Evolutionary conservation across 2,888 invertebrate species (phyloP).

Genomic region (Poecilus cupreus): DNA sequence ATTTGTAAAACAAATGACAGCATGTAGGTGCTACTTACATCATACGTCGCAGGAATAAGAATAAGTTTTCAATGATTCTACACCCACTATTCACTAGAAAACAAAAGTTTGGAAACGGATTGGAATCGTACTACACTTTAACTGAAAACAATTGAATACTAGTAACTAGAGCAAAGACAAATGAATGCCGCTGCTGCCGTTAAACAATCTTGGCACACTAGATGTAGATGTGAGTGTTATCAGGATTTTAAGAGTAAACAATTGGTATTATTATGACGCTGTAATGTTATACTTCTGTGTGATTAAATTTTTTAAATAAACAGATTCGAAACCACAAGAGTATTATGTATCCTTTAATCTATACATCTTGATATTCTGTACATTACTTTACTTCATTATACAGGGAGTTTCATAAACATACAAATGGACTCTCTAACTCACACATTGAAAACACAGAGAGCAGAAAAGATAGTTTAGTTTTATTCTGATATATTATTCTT

Average conservation of each 20-base stretch:
- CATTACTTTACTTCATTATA: too few species aligned
- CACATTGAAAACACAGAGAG: too few species aligned
- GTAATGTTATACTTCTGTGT: not conserved
- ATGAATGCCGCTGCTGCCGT: not conserved
- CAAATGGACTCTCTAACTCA: too few species aligned
- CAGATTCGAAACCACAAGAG: not conserved
- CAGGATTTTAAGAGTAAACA: not conserved
- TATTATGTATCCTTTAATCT: not conserved
- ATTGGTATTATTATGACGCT: constrained; percentile 17
- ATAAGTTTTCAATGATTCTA: not conserved
- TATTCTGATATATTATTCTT: too few species aligned
- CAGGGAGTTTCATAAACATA: too few species aligned
- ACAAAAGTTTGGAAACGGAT: not conserved
- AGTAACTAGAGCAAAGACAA: not conserved
- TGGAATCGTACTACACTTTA: not conserved
- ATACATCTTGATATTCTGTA: too few species aligned
- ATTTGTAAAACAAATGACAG: constrained; percentile 6
- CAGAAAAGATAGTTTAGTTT: too few species aligned
- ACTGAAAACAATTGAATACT: not conserved
- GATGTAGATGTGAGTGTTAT: constrained; percentile 7
- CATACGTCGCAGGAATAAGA: constrained; percentile 1
- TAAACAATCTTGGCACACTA: constrained; percentile 11
- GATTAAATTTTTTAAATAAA: constrained; percentile 6
- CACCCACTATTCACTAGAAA: too few species aligned
- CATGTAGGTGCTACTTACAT: constrained; percentile 13